Evolutionary conservation across 2,113 vertebrate genomes (phyloP).

Genomic region (Erythrolamprus reginae): DNA sequence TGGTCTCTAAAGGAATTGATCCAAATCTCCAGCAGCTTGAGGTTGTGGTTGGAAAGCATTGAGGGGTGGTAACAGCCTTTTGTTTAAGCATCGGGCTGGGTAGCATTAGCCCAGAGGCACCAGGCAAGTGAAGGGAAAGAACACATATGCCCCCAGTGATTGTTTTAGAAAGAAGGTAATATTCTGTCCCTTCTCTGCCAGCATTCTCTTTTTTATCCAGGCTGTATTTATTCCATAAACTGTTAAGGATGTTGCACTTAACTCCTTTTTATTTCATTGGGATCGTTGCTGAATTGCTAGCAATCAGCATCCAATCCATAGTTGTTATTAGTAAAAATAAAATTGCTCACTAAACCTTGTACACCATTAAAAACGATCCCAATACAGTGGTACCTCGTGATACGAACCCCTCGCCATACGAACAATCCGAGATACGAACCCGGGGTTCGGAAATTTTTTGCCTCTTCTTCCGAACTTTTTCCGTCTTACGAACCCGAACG

Average conservation of each 20-base stretch:
- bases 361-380: not conserved
- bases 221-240: not conserved
- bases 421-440: no score
- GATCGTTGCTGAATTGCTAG: not conserved
- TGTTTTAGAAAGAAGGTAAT: not conserved
- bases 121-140: not conserved
- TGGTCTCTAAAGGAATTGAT: rapidly evolving
- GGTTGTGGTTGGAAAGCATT: not conserved
- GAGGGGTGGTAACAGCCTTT: not conserved
- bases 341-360: not conserved
- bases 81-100: not conserved
- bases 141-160: not conserved
- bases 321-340: not conserved
- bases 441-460: no score
- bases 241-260: not conserved
- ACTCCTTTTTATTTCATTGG: not conserved
- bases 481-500: no score
- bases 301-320: not conserved
- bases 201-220: not conserved
- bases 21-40: not conserved
- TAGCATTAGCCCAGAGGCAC: not conserved
- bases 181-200: not conserved
- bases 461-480: no score
- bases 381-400: no score
- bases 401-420: no score